Evolutionary conservation across 2,113 vertebrate species (phyloP).

Genomic region (Aplodontia rufa): DNA sequence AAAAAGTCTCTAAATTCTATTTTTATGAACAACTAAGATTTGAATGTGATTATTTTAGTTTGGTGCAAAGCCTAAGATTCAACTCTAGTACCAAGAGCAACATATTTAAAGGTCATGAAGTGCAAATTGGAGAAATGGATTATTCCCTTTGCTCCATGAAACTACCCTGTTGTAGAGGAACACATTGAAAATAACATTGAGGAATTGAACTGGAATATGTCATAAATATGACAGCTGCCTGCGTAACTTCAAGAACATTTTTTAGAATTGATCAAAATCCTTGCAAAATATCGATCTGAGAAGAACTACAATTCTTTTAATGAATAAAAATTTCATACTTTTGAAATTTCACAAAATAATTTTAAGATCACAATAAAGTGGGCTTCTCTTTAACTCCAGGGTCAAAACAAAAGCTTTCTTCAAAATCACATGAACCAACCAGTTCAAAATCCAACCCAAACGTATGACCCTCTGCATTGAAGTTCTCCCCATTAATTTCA

Average conservation of each 20-base stretch:
- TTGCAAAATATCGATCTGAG: neutral
- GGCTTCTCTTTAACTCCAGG: neutral
- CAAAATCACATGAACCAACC: neutral
- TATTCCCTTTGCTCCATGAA: neutral
- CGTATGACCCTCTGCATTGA: neutral
- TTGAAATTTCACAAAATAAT: neutral
- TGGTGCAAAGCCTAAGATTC: neutral
- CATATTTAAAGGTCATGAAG: neutral
- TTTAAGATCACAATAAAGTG: neutral
- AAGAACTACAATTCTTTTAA: neutral
- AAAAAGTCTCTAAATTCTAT: neutral
- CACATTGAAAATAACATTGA: neutral
- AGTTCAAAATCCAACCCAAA: neutral
- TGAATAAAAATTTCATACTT: neutral
- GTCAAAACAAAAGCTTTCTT: neutral
- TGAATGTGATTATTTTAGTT: neutral
- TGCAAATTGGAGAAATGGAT: neutral
- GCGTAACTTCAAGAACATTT: neutral
- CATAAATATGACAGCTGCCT: neutral
- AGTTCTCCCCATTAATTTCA: neutral
- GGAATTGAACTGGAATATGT: neutral
- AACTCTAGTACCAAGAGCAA: neutral
- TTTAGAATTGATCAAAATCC: neutral
- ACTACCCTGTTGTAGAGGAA: neutral
- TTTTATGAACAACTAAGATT: neutral